Evolutionary conservation across 2,113 vertebrate species (phyloP).

Genomic region (Callipepla californica): DNA sequence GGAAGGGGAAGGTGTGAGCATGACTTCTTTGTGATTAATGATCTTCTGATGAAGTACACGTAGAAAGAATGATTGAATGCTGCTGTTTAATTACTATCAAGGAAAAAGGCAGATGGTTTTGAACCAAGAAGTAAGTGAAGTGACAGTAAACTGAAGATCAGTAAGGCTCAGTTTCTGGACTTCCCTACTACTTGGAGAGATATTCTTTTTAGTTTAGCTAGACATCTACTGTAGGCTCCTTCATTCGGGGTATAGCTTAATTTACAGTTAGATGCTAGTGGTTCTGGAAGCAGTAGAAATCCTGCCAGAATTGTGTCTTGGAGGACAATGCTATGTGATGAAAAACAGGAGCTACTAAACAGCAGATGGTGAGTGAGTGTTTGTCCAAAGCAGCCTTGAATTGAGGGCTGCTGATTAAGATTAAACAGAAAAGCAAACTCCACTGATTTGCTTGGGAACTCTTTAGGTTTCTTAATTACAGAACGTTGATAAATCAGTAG

Average conservation of each 20-base stretch:
- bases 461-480: neutral
- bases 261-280: neutral
- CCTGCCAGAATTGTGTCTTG: neutral
- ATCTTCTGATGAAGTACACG: rapidly evolving
- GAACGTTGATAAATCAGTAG: neutral
- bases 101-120: neutral
- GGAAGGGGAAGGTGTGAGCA: neutral
- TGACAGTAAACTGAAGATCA: neutral
- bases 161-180: neutral
- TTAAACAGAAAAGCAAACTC: neutral
- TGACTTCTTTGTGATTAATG: neutral
- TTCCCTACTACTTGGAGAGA: neutral
- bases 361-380: neutral
- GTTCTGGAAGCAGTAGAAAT: neutral
- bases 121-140: neutral
- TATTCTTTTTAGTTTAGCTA: rapidly evolving
- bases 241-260: neutral
- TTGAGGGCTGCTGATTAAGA: neutral
- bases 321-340: too few relatives aligned
- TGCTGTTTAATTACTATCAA: neutral
- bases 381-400: neutral
- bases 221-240: neutral
- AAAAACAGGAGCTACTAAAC: neutral
- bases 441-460: neutral
- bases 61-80: neutral